A percentile compares a stretch with the other conserved stretches of the same genome.
Evolutionary conservation across 2,888 invertebrate genomes (phyloP).

Genomic region (Galerucella pusilla): DNA sequence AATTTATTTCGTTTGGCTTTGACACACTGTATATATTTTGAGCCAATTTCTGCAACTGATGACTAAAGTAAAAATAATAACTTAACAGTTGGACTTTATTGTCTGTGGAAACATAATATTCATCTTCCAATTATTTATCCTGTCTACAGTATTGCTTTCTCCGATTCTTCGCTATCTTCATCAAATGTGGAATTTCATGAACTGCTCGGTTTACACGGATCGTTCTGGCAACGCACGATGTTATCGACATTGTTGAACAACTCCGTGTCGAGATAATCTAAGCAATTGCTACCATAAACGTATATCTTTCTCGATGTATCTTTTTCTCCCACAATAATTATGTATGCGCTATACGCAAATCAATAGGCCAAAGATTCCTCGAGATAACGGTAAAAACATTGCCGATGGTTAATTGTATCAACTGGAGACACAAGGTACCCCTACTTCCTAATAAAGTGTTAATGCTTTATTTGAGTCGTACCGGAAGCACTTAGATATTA

Average conservation of each 20-base stretch:
- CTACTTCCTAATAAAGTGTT: neutral
- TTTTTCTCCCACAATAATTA: conserved; percentile 36
- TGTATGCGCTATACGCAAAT: conserved; percentile 33
- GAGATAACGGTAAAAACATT: conserved; percentile 17
- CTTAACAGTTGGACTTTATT: neutral
- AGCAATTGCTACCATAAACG: conserved; percentile 45
- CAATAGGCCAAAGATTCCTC: conserved; percentile 24
- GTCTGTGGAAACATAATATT: neutral
- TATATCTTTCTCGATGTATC: conserved; percentile 46
- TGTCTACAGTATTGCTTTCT: conserved; percentile 23
- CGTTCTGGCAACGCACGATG: conserved; percentile 39
- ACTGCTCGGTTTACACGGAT: conserved; percentile 36
- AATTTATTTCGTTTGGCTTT: too few relatives aligned
- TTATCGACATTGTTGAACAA: conserved; percentile 44
- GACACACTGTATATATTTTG: too few relatives aligned
- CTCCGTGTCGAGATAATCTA: conserved; percentile 45
- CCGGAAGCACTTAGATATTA: too few relatives aligned
- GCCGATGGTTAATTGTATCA: conserved; percentile 15
- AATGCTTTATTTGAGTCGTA: neutral
- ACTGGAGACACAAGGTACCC: neutral
- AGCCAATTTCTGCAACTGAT: too few relatives aligned
- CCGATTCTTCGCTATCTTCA: conserved; percentile 31
- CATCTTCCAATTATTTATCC: conserved; percentile 12
- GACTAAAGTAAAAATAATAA: too few relatives aligned
- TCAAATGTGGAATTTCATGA: conserved; percentile 34